Evolutionary conservation across 1,140 invertebrate genomes (phyloP).

Genomic region (Aphidius ervi): DNA sequence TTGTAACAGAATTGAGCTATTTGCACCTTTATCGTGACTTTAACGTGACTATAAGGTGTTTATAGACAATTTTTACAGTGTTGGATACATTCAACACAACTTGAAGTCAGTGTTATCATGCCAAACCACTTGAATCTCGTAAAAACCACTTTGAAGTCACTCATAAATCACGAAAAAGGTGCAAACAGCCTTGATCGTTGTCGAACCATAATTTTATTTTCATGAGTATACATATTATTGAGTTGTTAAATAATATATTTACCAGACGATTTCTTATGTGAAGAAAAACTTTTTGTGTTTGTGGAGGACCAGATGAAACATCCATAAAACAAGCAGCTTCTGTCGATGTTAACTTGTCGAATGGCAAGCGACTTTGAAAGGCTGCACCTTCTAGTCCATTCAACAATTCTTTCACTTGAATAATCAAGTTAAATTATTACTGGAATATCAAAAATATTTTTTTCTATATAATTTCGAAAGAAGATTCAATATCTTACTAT

Average conservation of each 20-base stretch:
- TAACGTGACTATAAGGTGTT: too few species aligned
- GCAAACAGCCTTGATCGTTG: too few species aligned
- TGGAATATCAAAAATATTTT: conserved; percentile 14
- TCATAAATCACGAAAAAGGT: too few species aligned
- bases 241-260: conserved; percentile 28
- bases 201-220: too few species aligned
- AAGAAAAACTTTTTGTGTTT: conserved; percentile 86
- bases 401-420: conserved; percentile 46
- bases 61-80: too few species aligned
- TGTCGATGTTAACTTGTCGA: conserved; percentile 90
- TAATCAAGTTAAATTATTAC: conserved; percentile 9
- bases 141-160: too few species aligned
- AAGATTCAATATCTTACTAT: conserved; percentile 33
- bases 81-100: too few species aligned
- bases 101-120: too few species aligned
- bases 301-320: conserved; percentile 73
- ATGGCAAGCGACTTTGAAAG: conserved; percentile 88
- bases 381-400: conserved; percentile 84
- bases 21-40: too few species aligned
- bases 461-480: not conserved
- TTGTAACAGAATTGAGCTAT: too few species aligned
- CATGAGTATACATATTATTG: too few species aligned
- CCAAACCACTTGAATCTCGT: too few species aligned
- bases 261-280: conserved; percentile 88
- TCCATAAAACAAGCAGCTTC: conserved; percentile 94